These are phyloP conservation scores for Halcyon leucocephala DNA, from an alignment of 2,797 vertebrate genomes.

Conservation along the genomic window DNA sequence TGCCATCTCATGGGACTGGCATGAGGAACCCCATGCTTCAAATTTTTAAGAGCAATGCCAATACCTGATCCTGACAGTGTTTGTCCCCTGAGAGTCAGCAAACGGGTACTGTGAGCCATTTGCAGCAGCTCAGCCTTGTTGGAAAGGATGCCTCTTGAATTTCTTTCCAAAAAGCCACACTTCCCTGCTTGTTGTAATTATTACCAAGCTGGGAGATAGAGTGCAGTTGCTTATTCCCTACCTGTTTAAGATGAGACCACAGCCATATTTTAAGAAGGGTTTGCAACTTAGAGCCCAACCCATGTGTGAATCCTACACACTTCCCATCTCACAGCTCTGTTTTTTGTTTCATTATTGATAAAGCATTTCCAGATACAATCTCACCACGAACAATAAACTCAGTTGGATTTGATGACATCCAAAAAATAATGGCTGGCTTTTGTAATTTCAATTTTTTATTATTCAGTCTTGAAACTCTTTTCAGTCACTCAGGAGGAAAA, in stretches of 20 bases:
- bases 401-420: neutral
- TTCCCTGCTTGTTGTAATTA: neutral
- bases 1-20: neutral
- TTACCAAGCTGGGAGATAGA: neutral
- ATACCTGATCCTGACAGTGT: neutral
- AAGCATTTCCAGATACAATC: slow-evolving; percentile 14
- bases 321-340: neutral
- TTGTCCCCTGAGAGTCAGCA: neutral
- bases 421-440: neutral
- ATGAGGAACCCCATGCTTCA: neutral
- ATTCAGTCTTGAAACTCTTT: neutral
- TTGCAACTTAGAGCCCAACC: neutral
- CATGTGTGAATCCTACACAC: neutral
- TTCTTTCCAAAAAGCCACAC: neutral
- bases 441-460: neutral
- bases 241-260: neutral
- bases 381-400: neutral
- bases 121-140: neutral
- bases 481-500: neutral
- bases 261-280: neutral
- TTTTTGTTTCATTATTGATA: neutral
- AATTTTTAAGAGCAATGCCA: neutral
- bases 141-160: neutral
- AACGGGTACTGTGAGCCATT: neutral
- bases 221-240: neutral